Conservation (phyloP, 2,797 vertebrate genomes). For the Mareca strepera region DNA sequence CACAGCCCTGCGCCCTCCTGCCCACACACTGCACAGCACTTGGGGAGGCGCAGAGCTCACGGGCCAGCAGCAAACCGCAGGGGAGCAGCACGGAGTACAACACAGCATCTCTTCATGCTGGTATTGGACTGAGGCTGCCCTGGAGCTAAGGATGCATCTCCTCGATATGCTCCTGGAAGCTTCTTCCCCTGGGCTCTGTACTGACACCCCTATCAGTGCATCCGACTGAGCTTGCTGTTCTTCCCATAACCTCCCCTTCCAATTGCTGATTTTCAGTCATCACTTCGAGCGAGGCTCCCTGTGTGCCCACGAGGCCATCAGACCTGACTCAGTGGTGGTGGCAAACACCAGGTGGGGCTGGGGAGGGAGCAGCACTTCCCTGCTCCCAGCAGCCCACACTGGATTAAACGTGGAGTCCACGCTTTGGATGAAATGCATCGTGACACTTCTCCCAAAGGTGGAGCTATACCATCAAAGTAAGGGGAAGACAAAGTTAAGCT, state of each 20-base stretch:
- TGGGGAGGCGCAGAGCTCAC: too few species aligned
- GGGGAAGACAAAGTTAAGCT: background rate
- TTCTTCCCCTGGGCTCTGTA: background rate
- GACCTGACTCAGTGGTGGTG: background rate
- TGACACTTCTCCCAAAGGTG: conserved; percentile 22
- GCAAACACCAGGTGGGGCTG: background rate
- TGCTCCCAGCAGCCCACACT: background rate
- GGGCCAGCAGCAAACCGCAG: background rate
- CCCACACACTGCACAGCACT: background rate
- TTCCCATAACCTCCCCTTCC: background rate
- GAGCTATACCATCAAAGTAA: conserved; percentile 26
- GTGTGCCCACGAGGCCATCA: background rate
- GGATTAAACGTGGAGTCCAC: background rate
- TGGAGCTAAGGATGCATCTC: background rate
- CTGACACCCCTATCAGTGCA: background rate
- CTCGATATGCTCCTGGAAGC: background rate
- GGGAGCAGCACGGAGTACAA: accelerated
- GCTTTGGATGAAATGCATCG: background rate
- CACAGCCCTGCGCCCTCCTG: background rate
- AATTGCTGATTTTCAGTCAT: background rate
- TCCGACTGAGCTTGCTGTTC: background rate
- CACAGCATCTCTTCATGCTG: background rate
- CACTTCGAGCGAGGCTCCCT: background rate
- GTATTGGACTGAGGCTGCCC: background rate
- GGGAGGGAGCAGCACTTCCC: background rate